These are phyloP conservation scores for Bufo gargarizans DNA, from an alignment of 2,113 vertebrate species.

Conservation along the genomic window DNA sequence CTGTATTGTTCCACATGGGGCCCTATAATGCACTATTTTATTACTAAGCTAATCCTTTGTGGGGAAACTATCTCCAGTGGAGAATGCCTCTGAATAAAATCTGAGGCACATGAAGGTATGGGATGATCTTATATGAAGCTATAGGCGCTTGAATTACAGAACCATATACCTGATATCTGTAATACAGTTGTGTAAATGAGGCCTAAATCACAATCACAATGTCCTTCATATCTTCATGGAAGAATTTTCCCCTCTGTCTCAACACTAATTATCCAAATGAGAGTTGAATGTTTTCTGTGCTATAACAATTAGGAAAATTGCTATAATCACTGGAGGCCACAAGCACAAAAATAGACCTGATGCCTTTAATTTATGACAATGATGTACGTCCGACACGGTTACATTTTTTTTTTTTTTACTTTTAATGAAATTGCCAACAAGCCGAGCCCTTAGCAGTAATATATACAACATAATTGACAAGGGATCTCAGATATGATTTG, in stretches of 20 bases:
- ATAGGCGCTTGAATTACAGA: too few species aligned
- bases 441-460: neutral
- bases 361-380: neutral
- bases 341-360: neutral
- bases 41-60: too few species aligned
- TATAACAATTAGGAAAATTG: conserved; percentile 36
- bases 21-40: too few species aligned
- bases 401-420: neutral
- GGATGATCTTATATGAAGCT: too few species aligned
- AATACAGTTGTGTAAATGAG: neutral
- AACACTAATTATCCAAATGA: conserved; percentile 37
- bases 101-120: too few species aligned
- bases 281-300: conserved; percentile 33
- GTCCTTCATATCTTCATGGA: neutral
- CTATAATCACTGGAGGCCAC: conserved; percentile 17
- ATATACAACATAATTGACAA: neutral
- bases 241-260: neutral
- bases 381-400: neutral
- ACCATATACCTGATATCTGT: neutral
- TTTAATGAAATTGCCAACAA: neutral
- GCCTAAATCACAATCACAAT: neutral
- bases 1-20: too few species aligned
- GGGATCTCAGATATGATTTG: neutral
- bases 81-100: too few species aligned
- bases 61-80: too few species aligned